Evolutionary conservation across 1,140 invertebrate species (phyloP).

Genomic region (Oscheius sp.): DNA sequence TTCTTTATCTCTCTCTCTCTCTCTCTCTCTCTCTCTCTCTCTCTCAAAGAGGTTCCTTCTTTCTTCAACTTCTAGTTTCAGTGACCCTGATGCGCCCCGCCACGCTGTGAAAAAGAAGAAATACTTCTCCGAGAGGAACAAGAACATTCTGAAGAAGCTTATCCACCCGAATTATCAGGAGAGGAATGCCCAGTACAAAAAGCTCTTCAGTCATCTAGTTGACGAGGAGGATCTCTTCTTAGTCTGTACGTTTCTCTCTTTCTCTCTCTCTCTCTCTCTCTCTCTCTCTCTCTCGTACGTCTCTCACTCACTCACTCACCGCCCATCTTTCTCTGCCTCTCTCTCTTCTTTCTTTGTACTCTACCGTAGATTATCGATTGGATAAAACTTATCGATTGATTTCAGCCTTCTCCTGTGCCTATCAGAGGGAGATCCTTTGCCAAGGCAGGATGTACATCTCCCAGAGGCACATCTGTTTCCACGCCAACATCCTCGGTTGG

Average conservation of each 20-base stretch:
- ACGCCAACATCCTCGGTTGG: slow-evolving; percentile 37
- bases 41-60: no score
- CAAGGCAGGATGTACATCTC: slow-evolving; percentile 36
- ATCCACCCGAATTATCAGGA: slow-evolving; percentile 30
- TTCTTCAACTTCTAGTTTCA: not conserved
- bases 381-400: not conserved
- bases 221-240: slow-evolving; percentile 21
- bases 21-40: not conserved
- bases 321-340: not conserved
- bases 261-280: not conserved
- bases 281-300: not conserved
- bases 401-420: slow-evolving; percentile 33
- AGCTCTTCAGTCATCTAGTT: slow-evolving; percentile 22
- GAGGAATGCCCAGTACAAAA: slow-evolving; percentile 21
- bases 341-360: not conserved
- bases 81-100: not conserved
- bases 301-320: not conserved
- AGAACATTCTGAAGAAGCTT: slow-evolving; percentile 23
- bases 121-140: not conserved
- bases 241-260: slow-evolving; percentile 20
- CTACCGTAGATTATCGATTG: no score
- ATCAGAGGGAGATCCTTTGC: slow-evolving; percentile 35
- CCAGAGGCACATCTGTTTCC: slow-evolving; percentile 28
- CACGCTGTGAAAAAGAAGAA: slow-evolving; percentile 6
- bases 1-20: no score